These are phyloP conservation scores for Peribatodes rhomboidaria DNA, from an alignment of 2,888 invertebrate genomes.

Conservation along the genomic window DNA sequence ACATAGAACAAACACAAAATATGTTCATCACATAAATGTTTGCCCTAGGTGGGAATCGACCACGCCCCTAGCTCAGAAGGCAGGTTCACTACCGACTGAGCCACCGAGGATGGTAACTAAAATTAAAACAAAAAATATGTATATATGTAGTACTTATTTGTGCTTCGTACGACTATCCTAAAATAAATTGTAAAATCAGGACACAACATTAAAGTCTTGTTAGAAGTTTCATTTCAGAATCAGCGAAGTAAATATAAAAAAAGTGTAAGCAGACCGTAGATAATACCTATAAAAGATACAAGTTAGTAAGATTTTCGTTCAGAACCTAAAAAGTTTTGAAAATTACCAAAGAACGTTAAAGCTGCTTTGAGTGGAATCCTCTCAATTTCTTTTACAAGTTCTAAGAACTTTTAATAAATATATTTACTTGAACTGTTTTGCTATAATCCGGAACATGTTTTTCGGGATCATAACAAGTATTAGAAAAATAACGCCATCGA, in stretches of 20 bases:
- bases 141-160: too few relatives aligned
- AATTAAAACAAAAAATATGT: too few relatives aligned
- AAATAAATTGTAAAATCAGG: too few relatives aligned
- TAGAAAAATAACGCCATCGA: neutral
- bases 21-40: too few relatives aligned
- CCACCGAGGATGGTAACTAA: too few relatives aligned
- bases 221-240: too few relatives aligned
- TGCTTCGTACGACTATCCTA: too few relatives aligned
- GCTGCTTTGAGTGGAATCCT: conserved; percentile 4
- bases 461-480: neutral
- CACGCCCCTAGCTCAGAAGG: too few relatives aligned
- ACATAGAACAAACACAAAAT: too few relatives aligned
- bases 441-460: neutral
- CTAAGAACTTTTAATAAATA: conserved; percentile 2
- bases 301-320: neutral
- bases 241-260: neutral
- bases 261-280: neutral
- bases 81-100: too few relatives aligned
- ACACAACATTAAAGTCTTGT: too few relatives aligned
- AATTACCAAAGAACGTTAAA: conserved; percentile 5
- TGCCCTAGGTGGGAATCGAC: too few relatives aligned
- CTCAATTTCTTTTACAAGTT: conserved; percentile 8
- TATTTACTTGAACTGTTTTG: conserved; percentile 6
- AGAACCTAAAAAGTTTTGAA: conserved; percentile 5
- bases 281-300: neutral